Evolutionary conservation across 2,797 vertebrate genomes (phyloP).

Genomic region (Ctenosaura bakeri): DNA sequence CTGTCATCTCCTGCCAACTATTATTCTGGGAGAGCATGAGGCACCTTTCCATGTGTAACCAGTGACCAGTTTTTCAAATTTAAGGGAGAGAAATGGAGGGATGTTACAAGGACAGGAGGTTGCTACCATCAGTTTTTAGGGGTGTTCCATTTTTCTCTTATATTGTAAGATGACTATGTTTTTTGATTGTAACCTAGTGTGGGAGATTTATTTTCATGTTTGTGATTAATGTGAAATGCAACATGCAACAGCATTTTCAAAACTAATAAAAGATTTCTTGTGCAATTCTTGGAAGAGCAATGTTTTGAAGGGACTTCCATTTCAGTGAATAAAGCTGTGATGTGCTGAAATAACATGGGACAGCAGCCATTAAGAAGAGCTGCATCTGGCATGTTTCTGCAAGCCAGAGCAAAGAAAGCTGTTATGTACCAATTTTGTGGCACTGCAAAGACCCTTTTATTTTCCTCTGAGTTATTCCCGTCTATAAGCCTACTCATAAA

Average conservation of each 20-base stretch:
- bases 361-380: conserved; percentile 35
- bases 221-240: not conserved
- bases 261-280: not conserved
- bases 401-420: conserved; percentile 42
- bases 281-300: conserved; percentile 23
- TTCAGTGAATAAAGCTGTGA: conserved; percentile 16
- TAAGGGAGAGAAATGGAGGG: not conserved
- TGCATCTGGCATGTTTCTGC: conserved; percentile 22
- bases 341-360: conserved; percentile 43
- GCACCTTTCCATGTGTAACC: not conserved
- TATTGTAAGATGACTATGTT: not conserved
- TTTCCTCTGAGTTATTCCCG: conserved; percentile 35
- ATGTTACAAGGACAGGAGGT: not conserved
- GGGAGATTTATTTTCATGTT: not conserved
- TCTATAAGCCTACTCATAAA: conserved; percentile 46
- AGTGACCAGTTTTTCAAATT: not conserved
- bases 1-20: not conserved
- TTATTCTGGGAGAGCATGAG: not conserved
- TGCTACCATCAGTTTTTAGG: not conserved
- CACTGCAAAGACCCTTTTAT: conserved; percentile 42
- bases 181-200: not conserved
- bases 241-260: not conserved
- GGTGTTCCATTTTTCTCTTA: too few species aligned
- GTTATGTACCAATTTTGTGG: conserved; percentile 26
- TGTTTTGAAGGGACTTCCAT: conserved; percentile 24